phyloP scores from a whole-genome alignment of 2,113 vertebrate species.

The Maccullochella peelii region DNA sequence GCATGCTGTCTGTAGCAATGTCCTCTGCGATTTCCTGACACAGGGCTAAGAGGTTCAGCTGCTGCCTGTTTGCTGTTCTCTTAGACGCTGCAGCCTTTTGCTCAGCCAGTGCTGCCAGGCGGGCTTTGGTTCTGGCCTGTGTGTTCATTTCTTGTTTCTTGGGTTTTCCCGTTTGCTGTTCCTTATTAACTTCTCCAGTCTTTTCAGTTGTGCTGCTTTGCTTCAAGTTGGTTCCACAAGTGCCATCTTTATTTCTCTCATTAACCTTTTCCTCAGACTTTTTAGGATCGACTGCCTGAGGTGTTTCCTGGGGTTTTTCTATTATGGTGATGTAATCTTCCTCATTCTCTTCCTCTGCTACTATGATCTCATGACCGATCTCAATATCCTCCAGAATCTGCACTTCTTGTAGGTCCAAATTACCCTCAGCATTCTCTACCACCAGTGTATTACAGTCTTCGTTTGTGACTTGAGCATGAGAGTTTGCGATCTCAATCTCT shows the following conservation, averaged over 20 bases:
- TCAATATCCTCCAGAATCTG: slow-evolving; percentile 80
- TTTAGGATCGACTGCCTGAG: slow-evolving; percentile 8
- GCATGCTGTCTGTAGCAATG: slow-evolving; percentile 95
- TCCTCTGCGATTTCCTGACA: slow-evolving; percentile 98
- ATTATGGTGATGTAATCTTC: slow-evolving; percentile 69
- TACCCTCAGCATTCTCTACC: slow-evolving; percentile 29
- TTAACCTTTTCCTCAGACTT: slow-evolving; percentile 35
- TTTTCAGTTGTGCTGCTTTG: slow-evolving; percentile 39
- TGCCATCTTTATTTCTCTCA: slow-evolving; percentile 35
- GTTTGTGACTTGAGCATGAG: slow-evolving; percentile 20
- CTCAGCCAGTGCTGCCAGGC: slow-evolving; percentile 84
- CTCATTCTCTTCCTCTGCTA: slow-evolving; percentile 69
- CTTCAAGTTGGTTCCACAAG: slow-evolving; percentile 27
- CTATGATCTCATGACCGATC: slow-evolving; percentile 78
- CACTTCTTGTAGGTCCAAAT: slow-evolving; percentile 63
- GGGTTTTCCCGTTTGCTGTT: slow-evolving; percentile 58
- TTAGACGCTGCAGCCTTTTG: slow-evolving; percentile 83
- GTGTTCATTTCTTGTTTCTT: slow-evolving; percentile 87
- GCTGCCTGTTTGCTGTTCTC: slow-evolving; percentile 84
- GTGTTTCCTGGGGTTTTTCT: slow-evolving; percentile 52
- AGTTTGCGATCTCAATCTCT: slow-evolving; percentile 43
- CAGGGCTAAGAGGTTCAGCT: slow-evolving; percentile 94
- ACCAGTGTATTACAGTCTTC: slow-evolving; percentile 19
- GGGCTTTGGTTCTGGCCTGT: slow-evolving; percentile 86
- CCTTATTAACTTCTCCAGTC: slow-evolving; percentile 43